Evolutionary conservation across 2,888 invertebrate species (phyloP).

Genomic region (Nemapogon koenigi): DNA sequence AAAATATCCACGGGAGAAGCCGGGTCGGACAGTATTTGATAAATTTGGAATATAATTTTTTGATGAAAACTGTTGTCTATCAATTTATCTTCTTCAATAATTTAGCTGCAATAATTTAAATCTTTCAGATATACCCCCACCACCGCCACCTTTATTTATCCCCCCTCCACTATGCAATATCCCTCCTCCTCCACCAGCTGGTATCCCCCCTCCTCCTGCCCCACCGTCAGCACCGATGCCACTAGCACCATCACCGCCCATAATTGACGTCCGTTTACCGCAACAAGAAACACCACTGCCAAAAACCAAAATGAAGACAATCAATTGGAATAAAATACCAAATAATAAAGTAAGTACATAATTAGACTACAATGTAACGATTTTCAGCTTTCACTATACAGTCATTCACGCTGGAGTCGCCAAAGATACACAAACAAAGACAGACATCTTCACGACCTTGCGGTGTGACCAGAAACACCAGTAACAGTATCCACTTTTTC

Average conservation of each 20-base stretch:
- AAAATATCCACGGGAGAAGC: too few species aligned
- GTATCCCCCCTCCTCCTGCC: constrained; percentile 44
- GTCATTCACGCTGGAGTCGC: too few species aligned
- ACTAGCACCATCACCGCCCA: constrained; percentile 43
- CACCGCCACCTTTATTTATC: constrained; percentile 29
- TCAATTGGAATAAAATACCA: constrained; percentile 98
- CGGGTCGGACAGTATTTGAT: too few species aligned
- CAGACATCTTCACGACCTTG: too few species aligned
- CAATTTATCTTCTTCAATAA: too few species aligned
- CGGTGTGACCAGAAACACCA: too few species aligned
- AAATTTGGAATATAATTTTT: too few species aligned
- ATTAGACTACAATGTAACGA: too few species aligned
- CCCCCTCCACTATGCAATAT: constrained; percentile 36
- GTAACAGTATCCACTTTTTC: too few species aligned
- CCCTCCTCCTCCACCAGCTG: constrained; percentile 44
- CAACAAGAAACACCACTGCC: constrained; percentile 93
- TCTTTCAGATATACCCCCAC: constrained; percentile 24
- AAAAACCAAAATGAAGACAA: constrained; percentile 96
- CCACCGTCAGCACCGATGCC: constrained; percentile 40
- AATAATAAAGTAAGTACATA: constrained; percentile 80
- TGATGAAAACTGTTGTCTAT: too few species aligned
- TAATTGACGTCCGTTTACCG: constrained; percentile 68
- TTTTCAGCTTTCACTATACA: too few species aligned
- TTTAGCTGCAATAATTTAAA: neutral
- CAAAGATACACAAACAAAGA: too few species aligned